A percentile compares a stretch with the other conserved stretches of the same genome.
Evolutionary conservation across 2,888 invertebrate genomes (phyloP).

Genomic region (Mythimna lalbum): DNA sequence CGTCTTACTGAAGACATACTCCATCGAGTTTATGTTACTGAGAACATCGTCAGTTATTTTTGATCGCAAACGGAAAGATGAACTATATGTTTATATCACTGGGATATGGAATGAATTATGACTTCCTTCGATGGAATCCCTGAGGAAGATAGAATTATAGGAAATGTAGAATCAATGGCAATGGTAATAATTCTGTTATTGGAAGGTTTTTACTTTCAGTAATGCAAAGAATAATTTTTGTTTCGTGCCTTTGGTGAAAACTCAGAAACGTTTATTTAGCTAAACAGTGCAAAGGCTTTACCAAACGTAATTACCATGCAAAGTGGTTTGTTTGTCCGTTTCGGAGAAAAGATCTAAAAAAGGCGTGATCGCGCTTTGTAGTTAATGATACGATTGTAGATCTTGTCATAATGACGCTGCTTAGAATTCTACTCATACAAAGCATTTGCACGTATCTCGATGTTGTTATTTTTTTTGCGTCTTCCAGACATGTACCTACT

Average conservation of each 20-base stretch:
- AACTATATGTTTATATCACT: slow-evolving; percentile 53
- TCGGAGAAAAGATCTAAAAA: slow-evolving; percentile 45
- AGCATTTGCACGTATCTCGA: slow-evolving; percentile 26
- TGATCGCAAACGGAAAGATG: slow-evolving; percentile 55
- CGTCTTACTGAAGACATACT: slow-evolving; percentile 19
- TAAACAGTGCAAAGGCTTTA: slow-evolving; percentile 21
- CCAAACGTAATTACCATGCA: slow-evolving; percentile 42
- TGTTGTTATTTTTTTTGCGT: slow-evolving; percentile 5
- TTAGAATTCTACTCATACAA: slow-evolving; percentile 43
- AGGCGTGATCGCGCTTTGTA: slow-evolving; percentile 45
- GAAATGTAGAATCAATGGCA: not conserved
- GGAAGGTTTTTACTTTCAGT: not conserved
- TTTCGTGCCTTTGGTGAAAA: not conserved
- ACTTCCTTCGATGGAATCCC: slow-evolving; percentile 36
- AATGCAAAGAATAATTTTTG: not conserved
- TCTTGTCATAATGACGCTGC: slow-evolving; percentile 33
- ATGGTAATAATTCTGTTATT: slow-evolving; percentile 28
- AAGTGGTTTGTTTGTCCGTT: slow-evolving; percentile 48
- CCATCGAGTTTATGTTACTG: slow-evolving; percentile 43
- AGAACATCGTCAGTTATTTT: slow-evolving; percentile 54
- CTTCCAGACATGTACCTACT: not conserved
- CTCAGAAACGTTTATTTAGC: slow-evolving; percentile 8
- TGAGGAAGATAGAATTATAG: slow-evolving; percentile 18
- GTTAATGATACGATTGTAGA: slow-evolving; percentile 48
- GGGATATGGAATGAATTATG: slow-evolving; percentile 49